phyloP scores from a whole-genome alignment of 2,113 vertebrate species.

The Microcebus murinus region DNA sequence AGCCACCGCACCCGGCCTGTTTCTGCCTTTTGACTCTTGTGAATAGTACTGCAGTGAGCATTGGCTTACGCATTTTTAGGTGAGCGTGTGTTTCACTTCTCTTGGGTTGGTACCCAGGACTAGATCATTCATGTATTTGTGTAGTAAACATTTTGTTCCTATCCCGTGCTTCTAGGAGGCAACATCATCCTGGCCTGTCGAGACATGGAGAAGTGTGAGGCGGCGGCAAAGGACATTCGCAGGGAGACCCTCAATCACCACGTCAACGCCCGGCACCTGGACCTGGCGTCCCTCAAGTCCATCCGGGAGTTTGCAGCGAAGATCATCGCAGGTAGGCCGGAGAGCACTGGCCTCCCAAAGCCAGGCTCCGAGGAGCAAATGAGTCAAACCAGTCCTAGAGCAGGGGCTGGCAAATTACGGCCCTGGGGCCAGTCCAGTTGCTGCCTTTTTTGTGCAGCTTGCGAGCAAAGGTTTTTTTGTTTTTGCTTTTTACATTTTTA shows the following conservation, averaged over 20 bases:
- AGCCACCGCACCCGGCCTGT: too few species aligned
- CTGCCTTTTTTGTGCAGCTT: neutral
- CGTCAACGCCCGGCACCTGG: constrained; percentile 85
- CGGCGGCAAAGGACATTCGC: constrained; percentile 88
- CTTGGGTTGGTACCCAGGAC: neutral
- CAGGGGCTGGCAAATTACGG: neutral
- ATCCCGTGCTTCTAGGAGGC: constrained; percentile 83
- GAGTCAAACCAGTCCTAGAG: neutral
- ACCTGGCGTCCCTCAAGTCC: constrained; percentile 90
- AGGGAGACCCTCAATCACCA: constrained; percentile 88
- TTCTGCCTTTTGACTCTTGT: neutral
- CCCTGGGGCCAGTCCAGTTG: fast-evolving
- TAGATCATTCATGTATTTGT: neutral
- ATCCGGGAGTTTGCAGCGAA: constrained; percentile 87
- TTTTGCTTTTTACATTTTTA: neutral
- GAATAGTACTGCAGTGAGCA: neutral
- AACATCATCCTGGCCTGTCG: constrained; percentile 92
- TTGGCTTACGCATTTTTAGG: neutral
- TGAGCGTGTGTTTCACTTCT: neutral
- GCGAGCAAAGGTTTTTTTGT: neutral
- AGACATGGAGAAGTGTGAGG: constrained; percentile 91
- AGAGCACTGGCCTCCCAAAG: fast-evolving
- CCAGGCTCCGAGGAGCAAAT: neutral
- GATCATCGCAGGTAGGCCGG: constrained; percentile 83
- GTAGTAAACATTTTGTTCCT: neutral